These are phyloP conservation scores for Eupithecia dodoneata DNA, from an alignment of 2,888 invertebrate genomes.

Conservation along the genomic window DNA sequence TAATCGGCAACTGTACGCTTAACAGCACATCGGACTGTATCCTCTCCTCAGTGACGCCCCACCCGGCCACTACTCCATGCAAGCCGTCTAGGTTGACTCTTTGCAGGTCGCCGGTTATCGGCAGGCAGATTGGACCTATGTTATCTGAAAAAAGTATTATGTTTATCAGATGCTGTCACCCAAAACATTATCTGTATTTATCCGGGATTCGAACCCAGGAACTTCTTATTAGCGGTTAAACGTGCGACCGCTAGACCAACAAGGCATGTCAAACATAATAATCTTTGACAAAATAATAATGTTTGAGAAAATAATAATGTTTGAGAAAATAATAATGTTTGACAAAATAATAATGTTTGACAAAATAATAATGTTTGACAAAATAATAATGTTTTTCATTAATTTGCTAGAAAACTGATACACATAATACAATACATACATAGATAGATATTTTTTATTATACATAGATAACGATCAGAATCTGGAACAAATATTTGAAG, in stretches of 20 bases:
- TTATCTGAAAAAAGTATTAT: slow-evolving; percentile 57
- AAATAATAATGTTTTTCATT: no score
- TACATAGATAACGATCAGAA: no score
- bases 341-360: no score
- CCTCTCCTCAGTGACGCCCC: slow-evolving; percentile 82
- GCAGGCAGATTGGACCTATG: slow-evolving; percentile 81
- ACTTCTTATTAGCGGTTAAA: neutral
- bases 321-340: no score
- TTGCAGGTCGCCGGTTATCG: slow-evolving; percentile 62
- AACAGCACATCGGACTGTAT: slow-evolving; percentile 73
- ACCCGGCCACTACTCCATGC: slow-evolving; percentile 79
- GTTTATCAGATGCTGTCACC: neutral
- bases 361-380: no score
- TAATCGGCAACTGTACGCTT: slow-evolving; percentile 67
- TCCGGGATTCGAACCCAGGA: neutral
- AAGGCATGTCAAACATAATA: no score
- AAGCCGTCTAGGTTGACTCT: slow-evolving; percentile 53
- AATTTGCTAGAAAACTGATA: no score
- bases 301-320: no score
- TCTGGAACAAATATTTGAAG: no score
- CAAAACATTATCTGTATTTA: neutral
- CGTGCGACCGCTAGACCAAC: neutral
- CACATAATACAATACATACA: no score
- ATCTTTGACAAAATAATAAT: no score
- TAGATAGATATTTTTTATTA: no score